Conservation (phyloP, 2,888 invertebrate species). For the Aporophyla lueneburgensis region DNA sequence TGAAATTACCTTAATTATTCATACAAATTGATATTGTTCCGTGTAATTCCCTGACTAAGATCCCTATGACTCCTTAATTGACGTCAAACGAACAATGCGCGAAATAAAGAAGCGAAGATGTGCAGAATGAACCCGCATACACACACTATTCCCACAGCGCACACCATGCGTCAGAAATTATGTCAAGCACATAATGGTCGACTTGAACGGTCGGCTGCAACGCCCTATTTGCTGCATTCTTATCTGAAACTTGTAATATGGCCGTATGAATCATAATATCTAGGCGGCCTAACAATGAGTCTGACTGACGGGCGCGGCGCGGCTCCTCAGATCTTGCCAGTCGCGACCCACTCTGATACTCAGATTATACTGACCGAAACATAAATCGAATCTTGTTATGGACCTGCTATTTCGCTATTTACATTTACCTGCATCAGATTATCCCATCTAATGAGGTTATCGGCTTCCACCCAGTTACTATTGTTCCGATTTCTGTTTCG, state of each 20-base stretch:
- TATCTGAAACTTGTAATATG: slow-evolving; percentile 85
- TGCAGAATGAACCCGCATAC: slow-evolving; percentile 74
- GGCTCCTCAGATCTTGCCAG: slow-evolving; percentile 81
- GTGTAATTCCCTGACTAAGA: slow-evolving; percentile 62
- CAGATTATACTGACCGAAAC: slow-evolving; percentile 83
- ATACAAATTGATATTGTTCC: slow-evolving; percentile 50
- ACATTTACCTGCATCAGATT: slow-evolving; percentile 82
- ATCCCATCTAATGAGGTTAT: slow-evolving; percentile 85
- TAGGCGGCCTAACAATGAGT: slow-evolving; percentile 84
- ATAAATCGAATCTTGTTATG: slow-evolving; percentile 87
- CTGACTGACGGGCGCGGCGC: slow-evolving; percentile 86
- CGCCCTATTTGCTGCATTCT: slow-evolving; percentile 88
- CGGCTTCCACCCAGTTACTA: slow-evolving; percentile 74
- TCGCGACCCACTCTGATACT: slow-evolving; percentile 80
- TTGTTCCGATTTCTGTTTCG: slow-evolving; percentile 73
- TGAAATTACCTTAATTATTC: slow-evolving; percentile 53
- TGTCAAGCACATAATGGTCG: slow-evolving; percentile 83
- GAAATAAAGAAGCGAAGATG: slow-evolving; percentile 61
- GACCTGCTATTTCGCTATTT: slow-evolving; percentile 86
- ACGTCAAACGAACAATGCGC: slow-evolving; percentile 65
- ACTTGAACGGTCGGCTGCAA: slow-evolving; percentile 83
- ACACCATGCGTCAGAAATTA: slow-evolving; percentile 78
- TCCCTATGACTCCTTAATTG: slow-evolving; percentile 60
- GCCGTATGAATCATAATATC: slow-evolving; percentile 86
- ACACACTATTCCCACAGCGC: slow-evolving; percentile 69